Base-by-base conservation (phyloP, 2,888 invertebrate genomes). In the Cephus pulcher region DNA sequence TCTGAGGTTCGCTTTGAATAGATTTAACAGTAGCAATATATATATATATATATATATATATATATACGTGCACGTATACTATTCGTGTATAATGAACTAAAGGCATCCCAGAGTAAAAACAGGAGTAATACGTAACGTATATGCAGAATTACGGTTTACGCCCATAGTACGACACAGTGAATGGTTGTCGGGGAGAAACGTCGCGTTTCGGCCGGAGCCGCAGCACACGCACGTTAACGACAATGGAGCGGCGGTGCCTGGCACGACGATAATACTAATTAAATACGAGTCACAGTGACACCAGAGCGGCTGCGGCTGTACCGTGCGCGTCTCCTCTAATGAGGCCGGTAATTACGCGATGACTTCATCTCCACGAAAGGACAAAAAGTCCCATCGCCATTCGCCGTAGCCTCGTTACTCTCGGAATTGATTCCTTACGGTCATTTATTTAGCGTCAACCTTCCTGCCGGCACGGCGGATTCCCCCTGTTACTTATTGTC, bases 331-430 rank as follows among this genome's bases (percentile, higher is more conserved):
- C 84, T 86, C 87, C 86, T n/a, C 88, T 90, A 90, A 91, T 90
- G 90, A 91, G 89, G 87, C 89, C 88, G 87, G 89, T 90, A 91
- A 91, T 91, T 91, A 90, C 89, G 86, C 88, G 87, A 91, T 88
- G 88, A 89, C 89, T 90, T 91, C 90, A 90, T 91, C 90, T 90
- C 90, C 88, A 83, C 86, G 87, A 88, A 86, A 88, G 82, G 86
- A 85, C 85, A 77, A 86, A 88, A 90, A 90, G 90, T 89, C 89
- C 86, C 87, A 75, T 78, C 80, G 81, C 81, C 77, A 78, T 80
- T 82, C 75, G 74, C 79, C 40, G 40, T 23, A 56, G 40, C 40
- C 23, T 23, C 15, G 40, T 56, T 56, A 56, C 23, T 23, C 6
- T 23, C 40, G 23, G 15, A 56, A 56, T 56, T 56, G 40, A 56